These are phyloP conservation scores for Lindbergichthys nudifrons DNA, from an alignment of 2,797 vertebrate genomes.

Conservation along the genomic window DNA sequence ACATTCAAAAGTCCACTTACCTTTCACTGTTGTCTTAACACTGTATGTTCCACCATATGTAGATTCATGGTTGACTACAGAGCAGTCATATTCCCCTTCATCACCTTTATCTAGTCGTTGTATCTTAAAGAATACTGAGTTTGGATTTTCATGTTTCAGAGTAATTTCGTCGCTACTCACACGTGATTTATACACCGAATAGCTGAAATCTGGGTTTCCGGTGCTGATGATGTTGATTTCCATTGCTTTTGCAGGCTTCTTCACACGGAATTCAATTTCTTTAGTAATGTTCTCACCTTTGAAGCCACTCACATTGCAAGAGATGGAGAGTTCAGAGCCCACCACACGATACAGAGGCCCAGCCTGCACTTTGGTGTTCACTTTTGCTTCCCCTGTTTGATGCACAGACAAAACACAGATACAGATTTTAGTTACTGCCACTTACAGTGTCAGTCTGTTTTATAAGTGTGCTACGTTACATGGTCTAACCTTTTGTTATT, in stretches of 20 bases:
- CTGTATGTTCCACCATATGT: constrained; percentile 63
- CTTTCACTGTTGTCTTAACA: constrained; percentile 71
- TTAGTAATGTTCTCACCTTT: fast-evolving
- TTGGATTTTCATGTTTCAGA: constrained; percentile 57
- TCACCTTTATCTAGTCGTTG: constrained; percentile 58
- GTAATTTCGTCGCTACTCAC: constrained; percentile 40
- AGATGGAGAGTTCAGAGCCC: constrained; percentile 73
- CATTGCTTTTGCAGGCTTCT: fast-evolving
- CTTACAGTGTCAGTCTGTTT: background rate
- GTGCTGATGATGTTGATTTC: constrained; percentile 76
- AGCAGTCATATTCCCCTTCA: constrained; percentile 78
- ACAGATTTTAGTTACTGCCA: background rate
- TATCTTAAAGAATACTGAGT: constrained; percentile 78
- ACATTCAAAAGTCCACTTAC: constrained; percentile 55
- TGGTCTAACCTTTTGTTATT: background rate
- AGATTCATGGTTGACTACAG: constrained; percentile 37
- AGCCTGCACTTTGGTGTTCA: constrained; percentile 69
- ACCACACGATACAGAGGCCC: constrained; percentile 83
- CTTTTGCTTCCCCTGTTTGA: constrained; percentile 69
- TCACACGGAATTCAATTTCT: constrained; percentile 71
- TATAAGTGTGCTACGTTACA: background rate
- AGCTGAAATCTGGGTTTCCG: fast-evolving
- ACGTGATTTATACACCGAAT: fast-evolving
- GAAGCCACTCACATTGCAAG: constrained; percentile 81
- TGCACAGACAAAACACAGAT: constrained; percentile 32